A percentile compares a stretch with the other conserved stretches of the same genome.
Evolutionary conservation across 2,888 invertebrate species (phyloP).

Genomic region (Sycophila texana): DNA sequence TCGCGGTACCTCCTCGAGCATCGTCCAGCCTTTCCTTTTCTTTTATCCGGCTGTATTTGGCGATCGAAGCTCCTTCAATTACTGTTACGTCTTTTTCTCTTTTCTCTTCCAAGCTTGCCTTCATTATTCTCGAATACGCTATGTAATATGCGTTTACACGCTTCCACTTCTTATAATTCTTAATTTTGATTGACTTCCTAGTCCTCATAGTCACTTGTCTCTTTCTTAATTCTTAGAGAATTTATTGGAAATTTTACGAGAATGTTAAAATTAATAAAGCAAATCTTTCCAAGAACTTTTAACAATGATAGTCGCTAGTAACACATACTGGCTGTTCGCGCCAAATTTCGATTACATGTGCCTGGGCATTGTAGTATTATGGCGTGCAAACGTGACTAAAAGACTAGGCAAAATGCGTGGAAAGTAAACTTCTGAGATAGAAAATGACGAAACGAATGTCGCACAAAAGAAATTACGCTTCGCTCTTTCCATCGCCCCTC

Average conservation of each 20-base stretch:
- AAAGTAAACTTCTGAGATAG: constrained; percentile 16
- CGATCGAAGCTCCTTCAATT: constrained; percentile 23
- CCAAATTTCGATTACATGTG: neutral
- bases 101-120: no score
- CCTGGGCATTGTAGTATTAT: constrained; percentile 4
- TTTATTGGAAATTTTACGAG: no score
- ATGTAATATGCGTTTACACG: no score
- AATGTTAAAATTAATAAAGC: no score
- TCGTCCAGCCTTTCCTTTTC: neutral
- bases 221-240: no score
- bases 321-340: neutral
- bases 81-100: no score
- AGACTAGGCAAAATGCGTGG: neutral
- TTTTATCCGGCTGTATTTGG: neutral
- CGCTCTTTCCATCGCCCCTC: neutral
- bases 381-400: constrained; percentile 15
- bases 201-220: no score
- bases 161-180: no score
- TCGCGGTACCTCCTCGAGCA: neutral
- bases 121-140: no score
- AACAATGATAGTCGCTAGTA: no score
- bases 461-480: constrained; percentile 20
- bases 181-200: no score
- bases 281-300: no score
- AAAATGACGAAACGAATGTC: constrained; percentile 30